Percentiles rank a stretch among this genome's conserved stretches.
These are phyloP conservation scores for Tetramorium bicarinatum DNA, from an alignment of 2,888 invertebrate genomes.

Conservation along the genomic window DNA sequence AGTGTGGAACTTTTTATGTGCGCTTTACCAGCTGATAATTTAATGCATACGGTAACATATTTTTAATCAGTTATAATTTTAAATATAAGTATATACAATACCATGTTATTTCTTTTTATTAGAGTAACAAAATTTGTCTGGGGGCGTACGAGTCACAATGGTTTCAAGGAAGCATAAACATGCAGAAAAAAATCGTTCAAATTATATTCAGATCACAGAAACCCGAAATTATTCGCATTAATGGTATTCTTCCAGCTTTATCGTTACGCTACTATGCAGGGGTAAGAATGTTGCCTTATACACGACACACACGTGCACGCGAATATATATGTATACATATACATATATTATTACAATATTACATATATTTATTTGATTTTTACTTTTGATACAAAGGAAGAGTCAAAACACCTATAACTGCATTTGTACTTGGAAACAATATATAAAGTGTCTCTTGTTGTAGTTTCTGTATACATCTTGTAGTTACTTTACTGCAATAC, in stretches of 20 bases:
- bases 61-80: conserved; percentile 21
- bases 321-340: too few species aligned
- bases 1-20: conserved; percentile 78
- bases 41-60: conserved; percentile 73
- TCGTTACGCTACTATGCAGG: conserved; percentile 38
- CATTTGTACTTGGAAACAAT: too few species aligned
- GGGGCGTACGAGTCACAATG: conserved; percentile 59
- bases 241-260: conserved; percentile 47
- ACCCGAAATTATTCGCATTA: conserved; percentile 25
- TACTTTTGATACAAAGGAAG: too few species aligned
- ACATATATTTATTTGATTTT: too few species aligned
- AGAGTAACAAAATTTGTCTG: conserved; percentile 41
- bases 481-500: conserved; percentile 26
- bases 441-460: not conserved
- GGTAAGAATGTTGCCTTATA: not conserved
- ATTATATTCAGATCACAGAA: conserved; percentile 40
- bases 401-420: too few species aligned
- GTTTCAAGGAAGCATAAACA: conserved; percentile 17
- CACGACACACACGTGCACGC: too few species aligned
- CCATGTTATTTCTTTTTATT: not conserved
- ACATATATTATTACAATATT: too few species aligned
- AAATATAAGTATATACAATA: not conserved
- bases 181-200: conserved; percentile 32
- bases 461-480: conserved; percentile 39
- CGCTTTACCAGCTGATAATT: conserved; percentile 78